These are phyloP conservation scores for Polymixis lichenea DNA, from an alignment of 2,888 invertebrate species.

Conservation along the genomic window DNA sequence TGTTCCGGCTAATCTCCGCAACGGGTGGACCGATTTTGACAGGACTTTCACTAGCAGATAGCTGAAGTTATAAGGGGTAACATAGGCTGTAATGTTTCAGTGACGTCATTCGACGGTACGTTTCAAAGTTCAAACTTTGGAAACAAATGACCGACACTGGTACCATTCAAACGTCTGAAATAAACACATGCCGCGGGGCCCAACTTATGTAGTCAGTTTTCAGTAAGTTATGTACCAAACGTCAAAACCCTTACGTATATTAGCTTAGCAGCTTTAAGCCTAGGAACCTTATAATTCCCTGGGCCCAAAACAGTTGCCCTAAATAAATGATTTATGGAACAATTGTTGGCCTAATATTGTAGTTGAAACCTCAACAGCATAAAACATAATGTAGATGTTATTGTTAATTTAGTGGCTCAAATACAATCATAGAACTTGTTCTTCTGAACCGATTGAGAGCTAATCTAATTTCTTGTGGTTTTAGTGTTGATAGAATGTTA, in stretches of 20 bases:
- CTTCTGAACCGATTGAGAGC: constrained; percentile 1
- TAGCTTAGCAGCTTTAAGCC: constrained; percentile 4
- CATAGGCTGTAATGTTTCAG: too few species aligned
- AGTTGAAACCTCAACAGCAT: constrained; percentile 23
- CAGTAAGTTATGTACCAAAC: not conserved
- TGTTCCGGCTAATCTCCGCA: too few species aligned
- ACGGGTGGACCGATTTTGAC: too few species aligned
- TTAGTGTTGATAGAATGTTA: not conserved
- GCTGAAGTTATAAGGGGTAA: too few species aligned
- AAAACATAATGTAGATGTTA: constrained; percentile 18
- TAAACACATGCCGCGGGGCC: too few species aligned
- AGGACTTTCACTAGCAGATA: too few species aligned
- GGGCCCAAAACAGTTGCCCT: not conserved
- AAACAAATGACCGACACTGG: too few species aligned
- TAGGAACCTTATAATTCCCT: not conserved
- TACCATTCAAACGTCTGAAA: too few species aligned
- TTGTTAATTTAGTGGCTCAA: constrained; percentile 34
- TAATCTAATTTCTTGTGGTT: not conserved
- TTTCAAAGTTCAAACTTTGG: too few species aligned
- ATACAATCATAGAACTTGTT: constrained; percentile 25
- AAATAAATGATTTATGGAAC: constrained; percentile 35
- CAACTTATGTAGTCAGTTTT: not conserved
- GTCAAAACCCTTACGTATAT: not conserved
- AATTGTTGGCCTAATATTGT: constrained; percentile 27
- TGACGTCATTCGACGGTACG: too few species aligned